Conservation (phyloP, 2,113 vertebrate species). For the Sarotherodon lohbergeri region DNA sequence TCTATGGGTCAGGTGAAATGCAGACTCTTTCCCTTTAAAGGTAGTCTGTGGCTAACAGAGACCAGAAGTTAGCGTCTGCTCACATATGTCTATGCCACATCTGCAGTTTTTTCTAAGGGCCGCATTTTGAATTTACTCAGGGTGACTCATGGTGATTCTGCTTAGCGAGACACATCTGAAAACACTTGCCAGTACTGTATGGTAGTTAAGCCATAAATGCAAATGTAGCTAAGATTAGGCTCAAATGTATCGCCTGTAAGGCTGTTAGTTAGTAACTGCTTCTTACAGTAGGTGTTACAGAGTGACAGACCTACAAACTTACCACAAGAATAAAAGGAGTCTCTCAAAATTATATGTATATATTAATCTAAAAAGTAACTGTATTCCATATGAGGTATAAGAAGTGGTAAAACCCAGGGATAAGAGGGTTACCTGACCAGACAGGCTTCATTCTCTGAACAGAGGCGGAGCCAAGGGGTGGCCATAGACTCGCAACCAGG, state of each 20-base stretch:
- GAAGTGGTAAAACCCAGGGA: background rate
- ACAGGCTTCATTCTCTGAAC: background rate
- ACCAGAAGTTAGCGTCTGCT: background rate
- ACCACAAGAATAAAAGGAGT: background rate
- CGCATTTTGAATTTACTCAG: background rate
- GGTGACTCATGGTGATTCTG: background rate
- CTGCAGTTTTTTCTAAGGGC: background rate
- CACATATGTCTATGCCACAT: background rate
- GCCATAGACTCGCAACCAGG: background rate
- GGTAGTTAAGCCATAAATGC: background rate
- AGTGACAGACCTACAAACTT: background rate
- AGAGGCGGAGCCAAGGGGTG: background rate
- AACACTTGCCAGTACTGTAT: background rate
- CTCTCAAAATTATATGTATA: accelerated
- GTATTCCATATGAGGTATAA: accelerated
- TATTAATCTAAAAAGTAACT: accelerated
- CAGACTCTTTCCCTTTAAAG: background rate
- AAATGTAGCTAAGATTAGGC: background rate
- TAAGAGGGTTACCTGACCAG: background rate
- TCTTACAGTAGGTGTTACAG: background rate
- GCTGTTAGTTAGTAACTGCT: background rate
- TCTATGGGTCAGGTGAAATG: background rate
- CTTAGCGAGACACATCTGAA: background rate
- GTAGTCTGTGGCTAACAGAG: accelerated
- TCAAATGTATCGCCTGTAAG: accelerated